Base-by-base conservation (phyloP, 2,888 invertebrate genomes). In the Nymphalis c-album region DNA sequence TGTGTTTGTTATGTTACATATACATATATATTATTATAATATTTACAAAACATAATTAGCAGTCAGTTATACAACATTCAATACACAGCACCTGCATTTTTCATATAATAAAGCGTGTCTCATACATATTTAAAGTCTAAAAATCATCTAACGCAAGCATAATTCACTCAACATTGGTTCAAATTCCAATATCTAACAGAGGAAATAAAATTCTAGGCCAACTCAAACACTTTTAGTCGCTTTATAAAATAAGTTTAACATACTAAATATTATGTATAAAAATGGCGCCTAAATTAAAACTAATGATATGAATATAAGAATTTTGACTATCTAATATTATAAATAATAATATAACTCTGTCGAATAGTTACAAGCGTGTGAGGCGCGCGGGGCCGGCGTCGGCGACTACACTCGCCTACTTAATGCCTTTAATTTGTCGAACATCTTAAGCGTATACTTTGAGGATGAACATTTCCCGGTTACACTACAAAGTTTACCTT, bases 231-330 rank as follows among this genome's bases (percentile, higher is more conserved):
- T 75, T 76, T 85, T 86, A 86, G 85, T 86, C 83, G 78, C 79
- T 79, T 81, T 76, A 69, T 78, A 31, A 55, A 78, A 83, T 84
- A 77, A 81, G 81, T 80, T 83, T 79, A 87, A 86, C 83, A 85
- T 83, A 85, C 81, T 84, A 66, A 55, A 55, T 26, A 17, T 55
- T 71, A 68, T 67, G 73, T 78, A 81, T 81, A 80, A 84, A 85
- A 87, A 86, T 85, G 83, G 83, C 81, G 80, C 82, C 90, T 91
- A 91, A 91, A 90, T 87, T 91, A 91, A 88, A 91, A 80, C 91
- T 92, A 92, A 91, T 92, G 91, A 92, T 92, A 92, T 92, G 91
- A 88, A 91, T 84, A 87, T 85, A 87, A 88, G 73, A 91, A 91
- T 91, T 91, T 91, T 78, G 89, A 85, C 91, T 91, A 91, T 90